Evolutionary conservation across 2,797 vertebrate species (phyloP).

Genomic region (Dicrostonyx torquatus): DNA sequence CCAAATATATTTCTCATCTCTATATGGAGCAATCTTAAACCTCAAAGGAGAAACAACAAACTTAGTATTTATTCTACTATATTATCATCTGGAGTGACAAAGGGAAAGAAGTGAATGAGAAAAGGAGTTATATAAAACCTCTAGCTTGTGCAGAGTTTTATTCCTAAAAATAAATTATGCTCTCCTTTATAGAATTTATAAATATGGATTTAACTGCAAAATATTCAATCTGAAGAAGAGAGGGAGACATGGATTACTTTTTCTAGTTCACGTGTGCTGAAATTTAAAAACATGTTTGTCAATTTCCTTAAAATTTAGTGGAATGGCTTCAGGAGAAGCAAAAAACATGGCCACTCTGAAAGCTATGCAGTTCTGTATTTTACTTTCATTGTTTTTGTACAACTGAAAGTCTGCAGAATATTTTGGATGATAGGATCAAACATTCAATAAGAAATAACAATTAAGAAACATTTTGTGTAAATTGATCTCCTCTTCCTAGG

Average conservation of each 20-base stretch:
- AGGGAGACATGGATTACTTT: neutral
- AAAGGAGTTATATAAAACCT: neutral
- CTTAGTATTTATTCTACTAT: conserved; percentile 18
- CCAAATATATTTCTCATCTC: conserved; percentile 42
- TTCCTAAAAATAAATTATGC: conserved; percentile 13
- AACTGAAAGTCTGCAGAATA: neutral
- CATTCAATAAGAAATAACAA: neutral
- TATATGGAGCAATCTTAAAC: conserved; percentile 23
- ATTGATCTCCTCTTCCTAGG: neutral
- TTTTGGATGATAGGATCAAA: neutral
- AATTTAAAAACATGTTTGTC: conserved; percentile 48
- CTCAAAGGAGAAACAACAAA: neutral
- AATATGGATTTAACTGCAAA: conserved; percentile 21
- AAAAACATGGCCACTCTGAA: conserved; percentile 27
- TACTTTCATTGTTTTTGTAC: conserved; percentile 12
- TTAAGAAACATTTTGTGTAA: neutral
- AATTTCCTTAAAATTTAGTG: conserved; percentile 58
- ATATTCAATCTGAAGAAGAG: neutral
- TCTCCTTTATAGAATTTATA: conserved; percentile 32
- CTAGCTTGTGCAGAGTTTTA: neutral
- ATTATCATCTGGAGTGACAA: conserved; percentile 14
- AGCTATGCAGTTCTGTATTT: neutral
- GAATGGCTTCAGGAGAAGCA: neutral
- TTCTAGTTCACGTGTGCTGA: conserved; percentile 8
- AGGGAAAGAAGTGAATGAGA: neutral